Base-by-base conservation (phyloP, 1,140 invertebrate species). In the Lethrus apterus region DNA sequence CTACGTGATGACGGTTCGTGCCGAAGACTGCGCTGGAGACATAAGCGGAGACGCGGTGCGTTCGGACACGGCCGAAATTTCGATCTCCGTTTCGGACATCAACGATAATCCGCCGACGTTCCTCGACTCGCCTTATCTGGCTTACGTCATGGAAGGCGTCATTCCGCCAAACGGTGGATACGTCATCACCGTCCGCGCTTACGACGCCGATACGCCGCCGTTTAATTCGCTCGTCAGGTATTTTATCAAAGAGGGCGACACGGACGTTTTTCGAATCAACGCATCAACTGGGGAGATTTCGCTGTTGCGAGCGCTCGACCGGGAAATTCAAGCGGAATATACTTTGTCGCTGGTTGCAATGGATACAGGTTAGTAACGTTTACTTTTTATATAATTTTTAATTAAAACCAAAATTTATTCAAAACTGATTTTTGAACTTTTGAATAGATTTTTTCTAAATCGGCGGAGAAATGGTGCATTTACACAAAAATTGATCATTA, bases 71-170 rank as follows among this genome's bases (percentile, higher is more conserved):
- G 84, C 88, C 9, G 77, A 81, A 64, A 69, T 83, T 44, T 74
- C 75, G 29, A 80, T 83, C 51, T 75, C 70, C 23, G 80, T 99
- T 3, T 77, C 83, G 17, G 93, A 98, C 69, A 86, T 97, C 53
- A 97, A 98, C 68, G 94, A 98, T 70, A 93, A 93, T 61, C 80
- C 88, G 4, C 93, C 93, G 1, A 83, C 87, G 1, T 97, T 98
- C 63, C 67, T 89, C 24, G 84, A 89, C 67, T 93, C 89, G 0
- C 89, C 90, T 0, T 96, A 96, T 64, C 65, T 89, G 45, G 89
- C 89, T 0, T 84, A 89, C 59, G 86, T 96, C n/a, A 85, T 89
- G 78, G 93, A 97, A 70, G 92, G 93, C 60, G 77, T 85, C 46
- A 76, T 89, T 20, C 83, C 84, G 14, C 82, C 84, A 0, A 79